Base-by-base conservation (phyloP, 2,888 invertebrate genomes). In the Empis livida region DNA sequence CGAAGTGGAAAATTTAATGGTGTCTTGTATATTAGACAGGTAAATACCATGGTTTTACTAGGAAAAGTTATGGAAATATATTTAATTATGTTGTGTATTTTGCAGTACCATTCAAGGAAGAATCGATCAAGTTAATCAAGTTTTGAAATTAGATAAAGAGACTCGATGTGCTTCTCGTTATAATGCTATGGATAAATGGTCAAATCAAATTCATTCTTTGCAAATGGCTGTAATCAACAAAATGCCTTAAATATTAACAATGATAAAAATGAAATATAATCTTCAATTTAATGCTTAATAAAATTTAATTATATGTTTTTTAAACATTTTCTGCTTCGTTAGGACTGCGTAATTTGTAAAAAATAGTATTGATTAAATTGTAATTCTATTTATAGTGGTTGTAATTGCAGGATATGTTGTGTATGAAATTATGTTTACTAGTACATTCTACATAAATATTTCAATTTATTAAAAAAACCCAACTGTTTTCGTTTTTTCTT, bases 1-100 rank as follows among this genome's bases (percentile, higher is more conserved):
- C 54, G 99, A 99, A 72, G 96, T 99, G 16, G 96, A 96, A 72
- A 92, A 89, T 71, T 74, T 99, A 44, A 72, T 99, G 53, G 96
- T 99, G 42, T 95, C 96, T 17, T 96, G 97, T 70, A 99, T 99
- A 68, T 76, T 99, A 62, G 97, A 99, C 73, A 91, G 85, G 90
- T 92, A 71, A 77, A 82, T 77, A 15, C 16, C 14, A 14, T 41
- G 5, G 2, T 13, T 35, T 35, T n/a, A 32, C 10, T 41, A 2
- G 14, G 4, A 20, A 8, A 27, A 27, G 27, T 27, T 17, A 13
- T 11, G 1, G 8, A 32, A n/a, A 44, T 13, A 37, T 37, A 27
- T 40, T n/a, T 40, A n/a, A 5, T 45, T 20, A 30, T 9, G 5
- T 37, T 42, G n/a, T 49, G 9, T 27, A 13, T 38, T n/a, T 43